These are phyloP conservation scores for Trichosurus vulpecula DNA, from an alignment of 2,797 vertebrate species.

Conservation along the genomic window DNA sequence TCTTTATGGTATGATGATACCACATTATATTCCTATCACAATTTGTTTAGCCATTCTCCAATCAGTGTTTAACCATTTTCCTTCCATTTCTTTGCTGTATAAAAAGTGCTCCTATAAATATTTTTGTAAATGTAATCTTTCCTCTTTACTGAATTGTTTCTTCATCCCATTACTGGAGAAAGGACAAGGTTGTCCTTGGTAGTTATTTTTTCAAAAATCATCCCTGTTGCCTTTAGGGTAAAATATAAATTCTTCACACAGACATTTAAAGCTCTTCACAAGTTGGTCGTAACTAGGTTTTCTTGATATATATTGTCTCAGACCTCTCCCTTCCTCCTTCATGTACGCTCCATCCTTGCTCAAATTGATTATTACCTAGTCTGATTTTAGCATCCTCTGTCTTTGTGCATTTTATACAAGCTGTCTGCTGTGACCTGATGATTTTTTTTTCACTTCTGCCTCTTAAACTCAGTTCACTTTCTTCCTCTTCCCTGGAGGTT, in stretches of 20 bases:
- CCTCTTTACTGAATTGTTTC: neutral
- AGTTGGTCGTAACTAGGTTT: neutral
- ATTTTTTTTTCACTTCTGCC: neutral
- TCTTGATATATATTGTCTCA: neutral
- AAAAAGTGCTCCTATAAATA: neutral
- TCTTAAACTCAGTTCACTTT: neutral
- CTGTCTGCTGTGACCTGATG: neutral
- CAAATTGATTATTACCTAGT: neutral
- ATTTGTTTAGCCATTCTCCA: neutral
- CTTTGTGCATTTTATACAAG: neutral
- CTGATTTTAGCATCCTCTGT: neutral
- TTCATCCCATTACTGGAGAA: neutral
- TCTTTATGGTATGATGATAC: neutral
- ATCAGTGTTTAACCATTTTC: neutral
- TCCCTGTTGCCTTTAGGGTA: neutral
- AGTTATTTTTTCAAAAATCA: constrained; percentile 15
- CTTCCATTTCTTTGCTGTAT: neutral
- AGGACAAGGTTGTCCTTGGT: neutral
- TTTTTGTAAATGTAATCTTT: neutral
- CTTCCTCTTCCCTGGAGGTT: neutral
- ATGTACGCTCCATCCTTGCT: neutral
- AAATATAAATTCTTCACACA: constrained; percentile 18
- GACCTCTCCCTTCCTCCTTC: neutral
- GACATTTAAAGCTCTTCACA: constrained; percentile 10
- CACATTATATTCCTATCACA: neutral